Conservation (phyloP, 2,797 vertebrate species). For the Thamnophis elegans region DNA sequence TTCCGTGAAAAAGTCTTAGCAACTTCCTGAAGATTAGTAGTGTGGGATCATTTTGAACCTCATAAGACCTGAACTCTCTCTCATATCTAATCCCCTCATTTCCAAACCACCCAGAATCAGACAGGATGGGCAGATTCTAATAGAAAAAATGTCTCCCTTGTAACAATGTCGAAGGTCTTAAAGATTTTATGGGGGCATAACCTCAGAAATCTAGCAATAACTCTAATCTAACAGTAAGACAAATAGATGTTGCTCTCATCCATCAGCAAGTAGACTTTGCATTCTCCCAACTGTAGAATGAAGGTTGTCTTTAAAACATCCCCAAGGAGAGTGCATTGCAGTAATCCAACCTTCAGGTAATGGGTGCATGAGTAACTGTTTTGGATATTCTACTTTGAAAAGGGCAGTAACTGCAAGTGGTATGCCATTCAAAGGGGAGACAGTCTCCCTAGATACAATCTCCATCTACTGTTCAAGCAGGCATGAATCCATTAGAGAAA, state of each 20-base stretch:
- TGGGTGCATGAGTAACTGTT: background rate
- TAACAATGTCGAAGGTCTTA: background rate
- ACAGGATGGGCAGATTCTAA: background rate
- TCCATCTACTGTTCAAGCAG: background rate
- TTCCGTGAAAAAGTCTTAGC: background rate
- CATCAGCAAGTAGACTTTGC: background rate
- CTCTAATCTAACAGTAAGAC: background rate
- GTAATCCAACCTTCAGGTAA: background rate
- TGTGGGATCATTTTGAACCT: background rate
- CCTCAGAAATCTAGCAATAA: background rate
- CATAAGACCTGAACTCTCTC: background rate
- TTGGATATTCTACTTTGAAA: background rate
- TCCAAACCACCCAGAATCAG: background rate
- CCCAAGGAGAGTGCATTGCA: background rate
- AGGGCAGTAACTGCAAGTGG: background rate
- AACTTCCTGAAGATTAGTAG: background rate
- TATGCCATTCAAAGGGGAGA: background rate
- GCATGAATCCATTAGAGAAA: background rate
- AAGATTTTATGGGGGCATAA: background rate
- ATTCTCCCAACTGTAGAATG: background rate
- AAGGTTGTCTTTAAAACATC: background rate
- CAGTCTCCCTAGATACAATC: background rate
- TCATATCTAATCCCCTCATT: background rate
- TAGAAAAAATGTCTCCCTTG: background rate
- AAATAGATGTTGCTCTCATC: background rate